A percentile compares a stretch with the other conserved stretches of the same genome.
Conservation (phyloP, 92 coral and sea anemone genomes). For the Ricordea florida region DNA sequence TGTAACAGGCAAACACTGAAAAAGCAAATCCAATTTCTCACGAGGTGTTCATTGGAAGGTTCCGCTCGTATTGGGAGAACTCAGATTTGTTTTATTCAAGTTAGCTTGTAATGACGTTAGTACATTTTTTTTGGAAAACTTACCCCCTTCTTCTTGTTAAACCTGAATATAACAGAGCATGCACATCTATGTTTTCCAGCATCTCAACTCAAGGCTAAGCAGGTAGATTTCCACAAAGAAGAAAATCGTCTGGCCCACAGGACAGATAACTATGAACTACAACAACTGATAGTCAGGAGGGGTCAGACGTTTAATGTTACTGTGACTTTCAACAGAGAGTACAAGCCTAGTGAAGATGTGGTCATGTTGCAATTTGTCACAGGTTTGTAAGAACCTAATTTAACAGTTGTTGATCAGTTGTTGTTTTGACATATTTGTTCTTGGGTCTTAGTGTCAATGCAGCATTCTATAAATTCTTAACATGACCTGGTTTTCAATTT, state of each 20-base stretch:
- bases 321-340: slow-evolving; percentile 57
- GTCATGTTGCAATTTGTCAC: slow-evolving; percentile 56
- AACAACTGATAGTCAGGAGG: slow-evolving; percentile 58
- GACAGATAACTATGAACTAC: slow-evolving; percentile 47
- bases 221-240: slow-evolving; percentile 42
- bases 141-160: neutral
- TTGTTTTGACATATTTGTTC: no score
- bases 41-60: no score
- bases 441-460: no score
- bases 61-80: no score
- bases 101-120: no score
- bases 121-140: neutral
- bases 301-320: slow-evolving; percentile 58
- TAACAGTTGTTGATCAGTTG: no score
- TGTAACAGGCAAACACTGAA: no score
- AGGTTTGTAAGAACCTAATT: no score
- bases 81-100: no score
- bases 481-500: no score
- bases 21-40: no score
- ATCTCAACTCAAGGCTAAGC: slow-evolving; percentile 57
- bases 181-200: slow-evolving; percentile 1
- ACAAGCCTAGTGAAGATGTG: slow-evolving; percentile 39
- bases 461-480: no score
- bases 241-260: slow-evolving; percentile 51
- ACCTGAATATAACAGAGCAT: neutral